Conservation (phyloP, 2,113 vertebrate species). For the Calidris pygmaea region DNA sequence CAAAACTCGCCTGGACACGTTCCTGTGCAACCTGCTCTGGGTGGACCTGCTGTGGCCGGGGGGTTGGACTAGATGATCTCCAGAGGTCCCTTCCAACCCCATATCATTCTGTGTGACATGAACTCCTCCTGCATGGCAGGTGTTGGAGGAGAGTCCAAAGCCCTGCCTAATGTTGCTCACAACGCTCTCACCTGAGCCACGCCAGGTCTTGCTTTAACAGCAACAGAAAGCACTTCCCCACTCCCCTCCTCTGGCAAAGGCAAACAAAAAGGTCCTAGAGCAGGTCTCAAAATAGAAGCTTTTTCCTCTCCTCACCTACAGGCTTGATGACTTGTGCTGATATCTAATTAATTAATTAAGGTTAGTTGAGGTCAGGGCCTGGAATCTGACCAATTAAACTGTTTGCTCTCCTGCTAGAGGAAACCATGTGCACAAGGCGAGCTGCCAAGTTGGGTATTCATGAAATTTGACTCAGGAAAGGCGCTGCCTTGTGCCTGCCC, state of each 20-base stretch:
- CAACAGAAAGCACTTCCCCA: neutral
- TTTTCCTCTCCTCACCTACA: neutral
- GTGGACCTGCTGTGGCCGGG: too few relatives aligned
- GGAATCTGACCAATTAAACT: conserved; percentile 38
- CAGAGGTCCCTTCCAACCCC: too few relatives aligned
- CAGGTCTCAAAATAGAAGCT: neutral
- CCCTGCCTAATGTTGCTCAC: neutral
- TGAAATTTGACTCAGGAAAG: neutral
- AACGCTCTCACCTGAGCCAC: neutral
- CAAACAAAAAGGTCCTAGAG: neutral
- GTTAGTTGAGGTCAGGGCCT: neutral
- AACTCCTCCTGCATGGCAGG: neutral
- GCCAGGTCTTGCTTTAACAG: neutral
- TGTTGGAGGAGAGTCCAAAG: neutral
- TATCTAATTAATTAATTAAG: conserved; percentile 59
- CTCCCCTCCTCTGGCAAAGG: neutral
- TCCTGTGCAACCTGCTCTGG: too few relatives aligned
- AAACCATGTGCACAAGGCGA: accelerated
- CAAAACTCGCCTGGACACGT: too few relatives aligned
- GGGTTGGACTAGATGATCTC: too few relatives aligned
- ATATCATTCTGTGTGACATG: accelerated
- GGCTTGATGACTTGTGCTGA: neutral
- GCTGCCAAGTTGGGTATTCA: neutral
- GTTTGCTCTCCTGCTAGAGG: conserved; percentile 23
- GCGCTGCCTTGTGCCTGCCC: neutral